Evolutionary conservation across 2,888 invertebrate species (phyloP), one percentile per base, ranked within the genome.

Genomic region (Plebejus melissa): DNA sequence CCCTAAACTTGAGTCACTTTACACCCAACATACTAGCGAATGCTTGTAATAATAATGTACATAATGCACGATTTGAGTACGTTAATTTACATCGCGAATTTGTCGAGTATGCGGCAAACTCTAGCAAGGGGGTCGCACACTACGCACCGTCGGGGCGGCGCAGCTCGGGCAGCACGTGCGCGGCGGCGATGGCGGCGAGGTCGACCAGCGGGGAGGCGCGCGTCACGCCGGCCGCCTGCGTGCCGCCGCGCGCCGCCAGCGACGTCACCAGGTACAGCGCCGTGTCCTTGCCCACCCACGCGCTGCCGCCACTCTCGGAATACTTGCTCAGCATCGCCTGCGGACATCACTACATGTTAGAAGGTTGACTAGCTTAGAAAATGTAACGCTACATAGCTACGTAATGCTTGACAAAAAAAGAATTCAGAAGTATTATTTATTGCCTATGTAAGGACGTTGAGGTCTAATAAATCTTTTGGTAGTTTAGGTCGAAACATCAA

Each of bases 221-320:
- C 9, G 99, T 99, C 4, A 98, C 97, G 60, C 99, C 99, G 83
- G 97, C 97, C 84, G 96, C 97, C 83, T 97, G 96, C 0, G 99
- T 99, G 82, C 96, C 95, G 69, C 97, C 99, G 85, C 98, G 97
- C 1, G 98, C 96, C 58, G 98, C 98, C 80, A 99, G 95, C 1
- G 99, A 98, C 77, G 98, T 99, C 77, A 99, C 98, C 81, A 99
- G 95, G 93, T 98, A 99, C 82, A 99, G 95, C 2, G 99, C 99
- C 13, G 98, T 97, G 91, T 99, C 99, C 88, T 99, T 99, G 81
- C 97, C 96, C 75, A 97, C 96, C 99, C 99, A 99, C 87, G 98
- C 97, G 76, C 92, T 88, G 0, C 91, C 87, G 0, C 98, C 97
- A 83, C 96, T 95, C 83, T 96, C 95, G 0, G 94, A 90, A 89